Base-by-base conservation (phyloP, 2,888 invertebrate species). In the Diabrotica balteata region DNA sequence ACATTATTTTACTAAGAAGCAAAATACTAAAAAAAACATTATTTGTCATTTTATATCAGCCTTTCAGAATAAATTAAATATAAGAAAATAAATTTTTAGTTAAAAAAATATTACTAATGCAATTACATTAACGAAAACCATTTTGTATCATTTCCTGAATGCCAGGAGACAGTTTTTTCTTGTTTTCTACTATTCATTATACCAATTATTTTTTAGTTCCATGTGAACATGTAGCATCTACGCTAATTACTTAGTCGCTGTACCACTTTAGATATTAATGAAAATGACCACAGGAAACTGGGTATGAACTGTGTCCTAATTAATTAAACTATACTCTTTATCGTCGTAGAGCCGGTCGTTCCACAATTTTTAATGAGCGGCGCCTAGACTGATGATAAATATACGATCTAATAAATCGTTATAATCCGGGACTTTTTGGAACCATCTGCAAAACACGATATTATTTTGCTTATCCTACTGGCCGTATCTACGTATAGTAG, bases 231-330 rank as follows among this genome's bases (percentile, higher is more conserved):
- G 9, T 57, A 57, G 11, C 55, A 7, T 55, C 44, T 11, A 44
- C 43, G 17, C 45, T 57, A 57, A 57, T 57, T 57, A 44, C 45
- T 45, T 45, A 8, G 55, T 11, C 55, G 55, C 45, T 57, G 44
- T 45, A 57, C 55, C 8, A 57, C 43, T 57, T 57, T 57, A 57
- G 55, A 57, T 57, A 57, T 45, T 57, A 57, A 57, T 45, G 55
- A 57, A 44, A 57, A 57, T 57, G 55, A 57, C 55, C 55, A 57
- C 45, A 57, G 55, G 55, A 57, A 57, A 57, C 55, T 57, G 22
- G 44, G 55, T 55, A 11, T 45, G 17, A 45, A 57, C 55, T 57
- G 55, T 45, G 55, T 5, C 45, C 55, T 57, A 57, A 57, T 57
- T 45, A 57, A 57, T 57, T 57, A 45, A 57, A 57, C 45, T 57